phyloP scores from a whole-genome alignment of 2,797 vertebrate genomes.

The Dromococcyx pavoninus region DNA sequence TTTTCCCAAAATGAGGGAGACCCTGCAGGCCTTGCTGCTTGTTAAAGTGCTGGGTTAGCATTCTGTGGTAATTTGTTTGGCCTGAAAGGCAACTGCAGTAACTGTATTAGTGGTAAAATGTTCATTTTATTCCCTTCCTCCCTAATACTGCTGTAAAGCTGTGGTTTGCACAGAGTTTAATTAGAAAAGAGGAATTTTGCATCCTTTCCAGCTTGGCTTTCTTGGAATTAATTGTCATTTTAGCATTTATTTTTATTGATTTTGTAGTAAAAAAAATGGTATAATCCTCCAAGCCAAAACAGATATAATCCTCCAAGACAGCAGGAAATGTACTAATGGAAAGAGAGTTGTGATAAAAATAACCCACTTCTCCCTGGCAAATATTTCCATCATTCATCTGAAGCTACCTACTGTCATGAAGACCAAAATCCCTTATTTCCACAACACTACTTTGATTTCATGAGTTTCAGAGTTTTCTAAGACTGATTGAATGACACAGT shows the following conservation, averaged over 20 bases:
- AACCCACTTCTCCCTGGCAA: conserved; percentile 9
- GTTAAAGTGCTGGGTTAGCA: not conserved
- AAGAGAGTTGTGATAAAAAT: conserved; percentile 51
- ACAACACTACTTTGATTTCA: not conserved
- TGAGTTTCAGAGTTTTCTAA: not conserved
- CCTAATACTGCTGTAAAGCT: conserved; percentile 14
- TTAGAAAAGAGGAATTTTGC: conserved; percentile 58
- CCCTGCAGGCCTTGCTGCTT: not conserved
- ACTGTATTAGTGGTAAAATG: not conserved
- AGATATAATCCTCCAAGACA: conserved; percentile 41
- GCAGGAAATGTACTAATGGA: conserved; percentile 42
- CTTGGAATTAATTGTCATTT: conserved; percentile 63
- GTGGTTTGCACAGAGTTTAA: conserved; percentile 43
- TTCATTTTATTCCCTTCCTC: conserved; percentile 1
- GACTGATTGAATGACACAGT: not conserved
- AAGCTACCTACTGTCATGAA: not conserved
- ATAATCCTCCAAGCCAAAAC: conserved; percentile 54
- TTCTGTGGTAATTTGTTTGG: not conserved
- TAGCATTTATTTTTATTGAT: conserved; percentile 66
- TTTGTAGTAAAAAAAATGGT: conserved; percentile 56
- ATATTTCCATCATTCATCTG: conserved; percentile 13
- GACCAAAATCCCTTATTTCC: not conserved
- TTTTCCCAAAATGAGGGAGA: not conserved
- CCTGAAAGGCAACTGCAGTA: conserved; percentile 3
- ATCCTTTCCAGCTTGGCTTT: conserved; percentile 54